These are phyloP conservation scores for Hoplostethus mediterraneus DNA, from an alignment of 2,797 vertebrate species.

Conservation along the genomic window DNA sequence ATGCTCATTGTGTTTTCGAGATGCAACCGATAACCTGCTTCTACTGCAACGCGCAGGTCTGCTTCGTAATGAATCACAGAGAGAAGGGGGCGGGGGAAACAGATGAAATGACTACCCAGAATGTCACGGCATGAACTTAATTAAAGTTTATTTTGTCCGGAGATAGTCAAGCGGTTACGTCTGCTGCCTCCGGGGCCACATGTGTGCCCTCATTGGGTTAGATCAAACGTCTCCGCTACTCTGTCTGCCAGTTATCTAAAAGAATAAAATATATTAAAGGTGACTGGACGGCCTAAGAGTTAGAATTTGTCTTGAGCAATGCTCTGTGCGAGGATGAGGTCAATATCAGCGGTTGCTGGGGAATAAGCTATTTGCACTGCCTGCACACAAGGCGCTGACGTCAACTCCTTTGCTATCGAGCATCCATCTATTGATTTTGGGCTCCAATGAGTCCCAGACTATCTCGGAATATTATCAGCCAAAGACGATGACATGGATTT, in stretches of 20 bases:
- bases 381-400: slow-evolving; percentile 65
- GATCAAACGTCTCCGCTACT: background rate
- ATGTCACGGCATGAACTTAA: slow-evolving; percentile 29
- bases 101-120: slow-evolving; percentile 33
- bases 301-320: background rate
- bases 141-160: slow-evolving; percentile 30
- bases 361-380: slow-evolving; percentile 49
- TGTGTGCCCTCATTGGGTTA: background rate
- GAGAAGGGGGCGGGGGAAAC: background rate
- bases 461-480: slow-evolving; percentile 59
- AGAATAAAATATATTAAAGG: background rate
- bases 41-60: slow-evolving; percentile 5
- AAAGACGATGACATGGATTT: slow-evolving; percentile 45
- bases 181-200: slow-evolving; percentile 23
- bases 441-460: slow-evolving; percentile 37
- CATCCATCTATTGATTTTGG: slow-evolving; percentile 20
- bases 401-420: slow-evolving; percentile 52
- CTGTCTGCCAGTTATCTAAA: background rate
- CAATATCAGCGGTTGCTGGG: slow-evolving; percentile 12
- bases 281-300: too few species aligned
- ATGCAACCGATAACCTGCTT: slow-evolving; percentile 54
- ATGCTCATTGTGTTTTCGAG: slow-evolving; percentile 76
- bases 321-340: background rate
- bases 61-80: slow-evolving; percentile 23
- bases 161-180: slow-evolving; percentile 27